Conservation (phyloP, 2,797 vertebrate species). For the Pantherophis vulpinus region DNA sequence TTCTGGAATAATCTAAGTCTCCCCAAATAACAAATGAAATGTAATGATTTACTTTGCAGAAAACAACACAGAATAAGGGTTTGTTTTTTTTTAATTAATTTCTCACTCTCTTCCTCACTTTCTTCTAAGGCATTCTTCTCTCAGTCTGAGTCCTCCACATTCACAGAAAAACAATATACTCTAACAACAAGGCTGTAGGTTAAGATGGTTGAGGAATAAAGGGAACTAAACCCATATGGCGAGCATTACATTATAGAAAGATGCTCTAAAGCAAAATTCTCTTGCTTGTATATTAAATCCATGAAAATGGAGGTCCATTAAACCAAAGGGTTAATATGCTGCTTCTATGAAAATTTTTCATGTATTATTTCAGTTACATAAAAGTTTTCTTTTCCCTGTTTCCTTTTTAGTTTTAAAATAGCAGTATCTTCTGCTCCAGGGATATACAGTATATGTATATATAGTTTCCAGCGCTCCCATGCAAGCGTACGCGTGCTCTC, state of each 20-base stretch:
- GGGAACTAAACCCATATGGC: background rate
- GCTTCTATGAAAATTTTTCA: background rate
- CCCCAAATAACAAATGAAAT: conserved; percentile 44
- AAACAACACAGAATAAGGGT: conserved; percentile 39
- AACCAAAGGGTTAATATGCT: background rate
- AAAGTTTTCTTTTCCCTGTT: background rate
- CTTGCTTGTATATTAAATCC: background rate
- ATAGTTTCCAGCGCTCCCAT: too few relatives aligned
- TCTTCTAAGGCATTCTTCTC: background rate
- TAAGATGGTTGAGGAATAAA: background rate
- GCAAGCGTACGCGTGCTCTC: too few relatives aligned
- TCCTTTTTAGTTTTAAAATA: conserved; percentile 14
- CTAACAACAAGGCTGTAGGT: background rate
- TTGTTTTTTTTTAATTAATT: conserved; percentile 5
- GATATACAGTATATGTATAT: background rate
- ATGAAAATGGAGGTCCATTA: background rate
- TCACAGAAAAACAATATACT: background rate
- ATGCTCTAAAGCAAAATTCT: background rate
- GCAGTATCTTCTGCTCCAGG: background rate
- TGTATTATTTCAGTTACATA: background rate
- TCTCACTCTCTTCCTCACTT: background rate
- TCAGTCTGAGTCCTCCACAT: background rate
- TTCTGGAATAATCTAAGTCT: conserved; percentile 53
- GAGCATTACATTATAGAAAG: background rate
- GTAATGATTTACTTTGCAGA: conserved; percentile 35